phyloP scores from a whole-genome alignment of 1,140 invertebrate genomes.

The Drosophila seguyi region DNA sequence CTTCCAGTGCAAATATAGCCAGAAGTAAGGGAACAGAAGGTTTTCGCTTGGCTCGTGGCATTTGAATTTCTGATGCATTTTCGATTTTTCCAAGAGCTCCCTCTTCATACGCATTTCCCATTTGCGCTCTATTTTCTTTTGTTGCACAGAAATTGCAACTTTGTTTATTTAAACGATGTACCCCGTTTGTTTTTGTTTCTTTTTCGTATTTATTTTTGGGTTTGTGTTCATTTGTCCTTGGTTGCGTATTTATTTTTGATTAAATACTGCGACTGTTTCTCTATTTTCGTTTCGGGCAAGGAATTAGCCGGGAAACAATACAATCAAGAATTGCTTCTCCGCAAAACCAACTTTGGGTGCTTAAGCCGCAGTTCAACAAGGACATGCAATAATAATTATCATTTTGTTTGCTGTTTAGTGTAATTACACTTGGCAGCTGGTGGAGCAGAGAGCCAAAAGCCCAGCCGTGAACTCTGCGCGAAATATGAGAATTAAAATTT shows the following conservation, averaged over 20 bases:
- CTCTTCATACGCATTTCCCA: conserved; percentile 31
- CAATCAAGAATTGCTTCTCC: not conserved
- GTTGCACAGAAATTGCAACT: conserved; percentile 68
- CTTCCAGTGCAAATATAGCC: conserved; percentile 18
- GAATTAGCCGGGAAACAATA: conserved; percentile 41
- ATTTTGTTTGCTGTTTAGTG: conserved; percentile 58
- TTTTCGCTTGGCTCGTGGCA: conserved; percentile 41
- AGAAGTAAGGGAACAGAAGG: conserved; percentile 17
- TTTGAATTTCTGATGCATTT: conserved; percentile 79
- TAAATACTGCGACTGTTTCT: conserved; percentile 56
- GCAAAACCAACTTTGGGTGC: not conserved
- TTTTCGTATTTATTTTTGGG: conserved; percentile 4
- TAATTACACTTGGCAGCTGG: conserved; percentile 65
- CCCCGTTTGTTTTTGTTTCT: conserved; percentile 23
- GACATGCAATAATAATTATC: conserved; percentile 64
- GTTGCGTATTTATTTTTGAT: conserved; percentile 74
- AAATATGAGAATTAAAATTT: conserved; percentile 30
- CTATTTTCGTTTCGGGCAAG: conserved; percentile 17
- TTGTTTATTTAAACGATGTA: conserved; percentile 71
- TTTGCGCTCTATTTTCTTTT: conserved; percentile 58
- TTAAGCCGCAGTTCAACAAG: conserved; percentile 7
- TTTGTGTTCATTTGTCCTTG: conserved; percentile 49
- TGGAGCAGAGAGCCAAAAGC: conserved; percentile 10
- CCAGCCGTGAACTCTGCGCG: conserved; percentile 17
- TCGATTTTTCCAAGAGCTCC: conserved; percentile 64